A percentile compares a stretch with the other conserved stretches of the same genome.
phyloP scores from a whole-genome alignment of 2,797 vertebrate species.

The Acanthopagrus latus region DNA sequence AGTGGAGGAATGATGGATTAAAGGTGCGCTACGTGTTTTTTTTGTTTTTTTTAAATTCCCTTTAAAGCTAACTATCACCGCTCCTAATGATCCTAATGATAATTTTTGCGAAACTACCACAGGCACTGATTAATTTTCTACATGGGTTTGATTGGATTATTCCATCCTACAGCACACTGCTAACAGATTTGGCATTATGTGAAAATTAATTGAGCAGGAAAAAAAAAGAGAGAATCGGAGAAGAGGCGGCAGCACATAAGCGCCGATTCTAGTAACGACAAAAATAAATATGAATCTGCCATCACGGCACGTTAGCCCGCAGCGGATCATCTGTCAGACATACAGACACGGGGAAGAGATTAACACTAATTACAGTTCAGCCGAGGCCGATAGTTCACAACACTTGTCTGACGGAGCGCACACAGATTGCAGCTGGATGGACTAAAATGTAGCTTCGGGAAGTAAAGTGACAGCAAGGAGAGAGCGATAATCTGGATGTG shows the following conservation, averaged over 20 bases:
- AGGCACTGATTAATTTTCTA: background rate
- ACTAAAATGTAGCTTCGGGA: slow-evolving; percentile 15
- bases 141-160: slow-evolving; percentile 20
- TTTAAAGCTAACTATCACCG: background rate
- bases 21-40: no score
- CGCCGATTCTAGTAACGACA: slow-evolving; percentile 36
- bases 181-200: slow-evolving; percentile 24
- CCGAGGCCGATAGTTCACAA: slow-evolving; percentile 42
- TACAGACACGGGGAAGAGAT: slow-evolving; percentile 58
- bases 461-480: slow-evolving; percentile 7
- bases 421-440: slow-evolving; percentile 36
- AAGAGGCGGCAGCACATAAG: slow-evolving; percentile 1
- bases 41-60: no score
- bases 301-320: slow-evolving; percentile 44
- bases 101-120: background rate
- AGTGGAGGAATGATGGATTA: background rate
- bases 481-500: slow-evolving; percentile 15
- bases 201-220: slow-evolving; percentile 43
- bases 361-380: slow-evolving; percentile 69
- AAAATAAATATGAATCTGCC: slow-evolving; percentile 60
- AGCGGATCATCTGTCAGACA: slow-evolving; percentile 56
- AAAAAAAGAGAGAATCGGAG: background rate
- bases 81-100: background rate
- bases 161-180: background rate
- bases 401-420: slow-evolving; percentile 26